Conservation (phyloP, 2,797 vertebrate species). For the Podarcis lilfordi region DNA sequence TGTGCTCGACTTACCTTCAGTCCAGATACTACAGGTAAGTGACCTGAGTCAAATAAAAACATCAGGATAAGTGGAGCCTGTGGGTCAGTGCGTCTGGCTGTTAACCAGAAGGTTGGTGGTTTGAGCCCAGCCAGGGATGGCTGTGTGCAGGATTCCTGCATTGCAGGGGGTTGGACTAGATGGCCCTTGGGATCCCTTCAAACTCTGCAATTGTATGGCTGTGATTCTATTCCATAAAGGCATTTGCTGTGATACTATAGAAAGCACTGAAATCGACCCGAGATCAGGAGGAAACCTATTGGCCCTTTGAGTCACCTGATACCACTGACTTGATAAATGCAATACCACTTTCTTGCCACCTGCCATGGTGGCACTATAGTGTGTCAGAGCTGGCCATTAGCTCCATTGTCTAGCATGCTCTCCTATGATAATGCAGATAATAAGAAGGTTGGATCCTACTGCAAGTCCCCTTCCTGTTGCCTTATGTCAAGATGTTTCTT, state of each 20-base stretch:
- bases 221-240: not conserved
- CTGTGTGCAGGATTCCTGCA: too few relatives aligned
- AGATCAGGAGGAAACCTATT: not conserved
- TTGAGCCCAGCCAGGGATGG: too few relatives aligned
- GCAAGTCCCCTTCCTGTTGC: not conserved
- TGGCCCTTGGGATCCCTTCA: too few relatives aligned
- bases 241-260: conserved; percentile 18
- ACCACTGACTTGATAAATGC: not conserved
- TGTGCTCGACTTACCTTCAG: conserved; percentile 98
- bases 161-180: too few relatives aligned
- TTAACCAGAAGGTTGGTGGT: too few relatives aligned
- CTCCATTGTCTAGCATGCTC: not conserved
- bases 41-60: not conserved
- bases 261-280: not conserved
- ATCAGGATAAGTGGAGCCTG: not conserved
- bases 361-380: not conserved
- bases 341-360: not conserved
- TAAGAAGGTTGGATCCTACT: not conserved
- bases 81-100: too few relatives aligned
- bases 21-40: conserved; percentile 98
- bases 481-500: not conserved
- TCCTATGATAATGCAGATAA: not conserved
- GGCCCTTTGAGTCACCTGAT: not conserved
- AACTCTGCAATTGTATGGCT: too few relatives aligned
- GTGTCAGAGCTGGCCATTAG: not conserved